These are phyloP conservation scores for Toxostoma redivivum DNA, from an alignment of 2,113 vertebrate species.

Conservation along the genomic window DNA sequence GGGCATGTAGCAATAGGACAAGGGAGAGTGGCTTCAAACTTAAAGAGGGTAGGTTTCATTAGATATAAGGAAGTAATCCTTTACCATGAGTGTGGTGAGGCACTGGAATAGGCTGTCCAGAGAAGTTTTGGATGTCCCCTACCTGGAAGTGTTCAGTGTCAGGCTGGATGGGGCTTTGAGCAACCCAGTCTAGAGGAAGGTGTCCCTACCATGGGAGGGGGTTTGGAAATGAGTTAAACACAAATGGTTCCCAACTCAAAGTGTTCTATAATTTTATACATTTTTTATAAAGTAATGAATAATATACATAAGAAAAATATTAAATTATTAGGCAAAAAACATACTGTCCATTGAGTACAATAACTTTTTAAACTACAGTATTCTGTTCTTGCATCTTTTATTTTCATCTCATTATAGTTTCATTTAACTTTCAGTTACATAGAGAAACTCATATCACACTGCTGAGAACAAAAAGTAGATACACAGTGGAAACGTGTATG, in stretches of 20 bases:
- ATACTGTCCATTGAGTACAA: background rate
- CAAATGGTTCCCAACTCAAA: background rate
- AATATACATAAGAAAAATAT: background rate
- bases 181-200: background rate
- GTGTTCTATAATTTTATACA: background rate
- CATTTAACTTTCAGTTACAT: background rate
- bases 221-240: background rate
- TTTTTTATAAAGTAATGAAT: background rate
- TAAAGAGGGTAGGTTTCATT: background rate
- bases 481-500: background rate
- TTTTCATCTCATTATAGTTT: background rate
- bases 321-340: background rate
- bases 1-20: rapidly evolving
- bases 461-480: background rate
- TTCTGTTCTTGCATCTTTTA: background rate
- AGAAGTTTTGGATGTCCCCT: background rate
- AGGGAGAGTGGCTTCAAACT: background rate
- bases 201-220: background rate
- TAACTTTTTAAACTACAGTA: background rate
- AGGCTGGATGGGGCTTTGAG: background rate
- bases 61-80: background rate
- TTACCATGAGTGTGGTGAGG: background rate
- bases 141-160: background rate
- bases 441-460: background rate
- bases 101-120: background rate